Percentiles rank a stretch among this genome's conserved stretches.
These are phyloP conservation scores for Diadumene lineata DNA, from an alignment of 92 coral and sea anemone species.

Conservation along the genomic window DNA sequence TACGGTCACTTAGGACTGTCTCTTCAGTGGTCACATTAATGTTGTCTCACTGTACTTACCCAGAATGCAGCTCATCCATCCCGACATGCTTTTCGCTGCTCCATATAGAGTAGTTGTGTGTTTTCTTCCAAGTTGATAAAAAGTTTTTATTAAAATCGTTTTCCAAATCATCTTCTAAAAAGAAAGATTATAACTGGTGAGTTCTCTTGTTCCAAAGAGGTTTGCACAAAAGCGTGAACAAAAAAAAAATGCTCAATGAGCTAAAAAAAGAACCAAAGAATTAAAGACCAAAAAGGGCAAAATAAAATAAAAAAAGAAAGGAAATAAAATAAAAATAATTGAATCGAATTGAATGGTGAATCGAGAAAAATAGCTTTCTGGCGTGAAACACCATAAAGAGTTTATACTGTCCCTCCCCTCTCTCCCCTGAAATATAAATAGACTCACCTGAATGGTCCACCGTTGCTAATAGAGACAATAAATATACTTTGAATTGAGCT, in stretches of 20 bases:
- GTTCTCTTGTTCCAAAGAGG: too few species aligned
- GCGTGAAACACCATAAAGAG: not conserved
- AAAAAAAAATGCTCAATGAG: too few species aligned
- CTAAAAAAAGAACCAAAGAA: too few species aligned
- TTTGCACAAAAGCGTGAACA: too few species aligned
- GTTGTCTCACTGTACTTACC: constrained; percentile 39
- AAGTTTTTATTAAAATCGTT: constrained; percentile 72
- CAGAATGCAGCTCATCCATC: constrained; percentile 88
- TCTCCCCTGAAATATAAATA: not conserved
- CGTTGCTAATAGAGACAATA: constrained; percentile 67
- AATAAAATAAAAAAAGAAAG: too few species aligned
- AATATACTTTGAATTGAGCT: constrained; percentile 75
- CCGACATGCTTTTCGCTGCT: constrained; percentile 74
- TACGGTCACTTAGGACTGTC: too few species aligned
- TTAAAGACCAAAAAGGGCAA: too few species aligned
- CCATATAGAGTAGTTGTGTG: constrained; percentile 68
- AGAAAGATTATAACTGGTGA: not conserved
- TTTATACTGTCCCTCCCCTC: not conserved
- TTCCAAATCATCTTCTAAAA: constrained; percentile 60
- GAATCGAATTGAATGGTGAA: too few species aligned
- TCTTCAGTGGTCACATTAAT: not conserved
- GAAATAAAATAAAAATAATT: too few species aligned
- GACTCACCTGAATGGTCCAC: constrained; percentile 72
- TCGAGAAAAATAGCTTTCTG: too few species aligned
- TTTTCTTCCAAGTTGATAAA: constrained; percentile 76